Conservation (phyloP, 1,140 invertebrate genomes). For the Drosophila yakuba region DNA sequence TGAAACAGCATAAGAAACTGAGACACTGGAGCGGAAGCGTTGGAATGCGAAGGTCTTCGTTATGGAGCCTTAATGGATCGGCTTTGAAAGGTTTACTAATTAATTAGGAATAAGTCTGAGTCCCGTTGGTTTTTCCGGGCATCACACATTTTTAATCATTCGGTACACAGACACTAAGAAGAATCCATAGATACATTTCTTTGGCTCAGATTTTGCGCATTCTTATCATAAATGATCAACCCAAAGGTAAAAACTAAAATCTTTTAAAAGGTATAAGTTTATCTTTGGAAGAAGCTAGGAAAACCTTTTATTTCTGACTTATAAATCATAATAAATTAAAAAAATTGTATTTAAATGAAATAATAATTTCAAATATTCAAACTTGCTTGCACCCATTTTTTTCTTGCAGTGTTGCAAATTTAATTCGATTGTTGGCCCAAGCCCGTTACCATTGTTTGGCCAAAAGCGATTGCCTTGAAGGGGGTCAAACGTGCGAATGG, state of each 20-base stretch:
- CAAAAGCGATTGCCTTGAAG: constrained; percentile 67
- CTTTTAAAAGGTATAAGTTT: too few relatives aligned
- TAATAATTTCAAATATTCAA: too few relatives aligned
- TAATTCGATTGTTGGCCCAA: constrained; percentile 35
- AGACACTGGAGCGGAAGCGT: constrained; percentile 50
- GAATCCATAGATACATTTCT: too few relatives aligned
- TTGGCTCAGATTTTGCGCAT: too few relatives aligned
- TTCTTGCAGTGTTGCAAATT: constrained; percentile 67
- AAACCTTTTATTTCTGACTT: too few relatives aligned
- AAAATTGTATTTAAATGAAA: neutral
- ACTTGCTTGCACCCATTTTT: neutral
- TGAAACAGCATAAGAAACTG: constrained; percentile 36
- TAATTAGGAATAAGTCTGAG: neutral
- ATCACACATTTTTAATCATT: too few relatives aligned
- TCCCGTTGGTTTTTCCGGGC: too few relatives aligned
- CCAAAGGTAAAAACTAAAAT: too few relatives aligned
- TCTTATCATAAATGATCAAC: too few relatives aligned
- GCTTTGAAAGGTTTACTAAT: constrained; percentile 5
- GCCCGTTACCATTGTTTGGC: constrained; percentile 52
- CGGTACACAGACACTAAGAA: too few relatives aligned
- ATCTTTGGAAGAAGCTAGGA: too few relatives aligned
- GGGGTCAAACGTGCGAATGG: constrained; percentile 71
- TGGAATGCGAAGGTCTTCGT: constrained; percentile 64
- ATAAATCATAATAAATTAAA: too few relatives aligned
- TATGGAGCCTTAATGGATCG: constrained; percentile 8